These are phyloP conservation scores for Sebastes cheni DNA, from an alignment of 2,797 vertebrate genomes.

Conservation along the genomic window DNA sequence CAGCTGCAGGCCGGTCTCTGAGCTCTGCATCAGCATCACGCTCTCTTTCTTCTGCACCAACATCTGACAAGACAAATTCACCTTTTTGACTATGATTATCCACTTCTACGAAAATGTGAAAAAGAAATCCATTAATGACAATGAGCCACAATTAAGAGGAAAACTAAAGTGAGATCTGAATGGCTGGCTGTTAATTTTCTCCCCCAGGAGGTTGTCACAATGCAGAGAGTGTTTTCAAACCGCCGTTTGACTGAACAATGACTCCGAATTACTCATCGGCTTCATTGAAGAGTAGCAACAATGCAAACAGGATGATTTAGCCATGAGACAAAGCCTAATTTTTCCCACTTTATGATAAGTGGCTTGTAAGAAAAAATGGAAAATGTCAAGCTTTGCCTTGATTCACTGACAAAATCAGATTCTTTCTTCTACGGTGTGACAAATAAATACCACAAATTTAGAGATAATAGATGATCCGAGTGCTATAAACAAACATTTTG, in stretches of 20 bases:
- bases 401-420: conserved; percentile 6
- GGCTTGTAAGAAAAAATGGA: background rate
- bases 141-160: conserved; percentile 37
- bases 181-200: conserved; percentile 40
- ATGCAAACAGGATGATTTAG: conserved; percentile 30
- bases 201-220: conserved; percentile 58
- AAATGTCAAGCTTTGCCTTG: conserved; percentile 18
- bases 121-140: conserved; percentile 28
- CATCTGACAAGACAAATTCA: conserved; percentile 73
- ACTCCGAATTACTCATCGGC: conserved; percentile 41
- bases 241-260: conserved; percentile 49
- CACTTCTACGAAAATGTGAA: conserved; percentile 3
- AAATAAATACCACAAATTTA: conserved; percentile 4
- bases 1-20: conserved; percentile 65
- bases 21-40: conserved; percentile 41
- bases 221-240: conserved; percentile 48
- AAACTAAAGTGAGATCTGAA: conserved; percentile 38
- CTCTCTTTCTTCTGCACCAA: conserved; percentile 77
- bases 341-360: conserved; percentile 26
- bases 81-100: conserved; percentile 29
- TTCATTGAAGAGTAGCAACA: conserved; percentile 23
- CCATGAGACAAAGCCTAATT: conserved; percentile 50
- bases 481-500: conserved; percentile 6
- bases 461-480: background rate
- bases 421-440: conserved; percentile 9